These are phyloP conservation scores for Crocallis elinguaria DNA, from an alignment of 2,888 invertebrate genomes.

Conservation along the genomic window DNA sequence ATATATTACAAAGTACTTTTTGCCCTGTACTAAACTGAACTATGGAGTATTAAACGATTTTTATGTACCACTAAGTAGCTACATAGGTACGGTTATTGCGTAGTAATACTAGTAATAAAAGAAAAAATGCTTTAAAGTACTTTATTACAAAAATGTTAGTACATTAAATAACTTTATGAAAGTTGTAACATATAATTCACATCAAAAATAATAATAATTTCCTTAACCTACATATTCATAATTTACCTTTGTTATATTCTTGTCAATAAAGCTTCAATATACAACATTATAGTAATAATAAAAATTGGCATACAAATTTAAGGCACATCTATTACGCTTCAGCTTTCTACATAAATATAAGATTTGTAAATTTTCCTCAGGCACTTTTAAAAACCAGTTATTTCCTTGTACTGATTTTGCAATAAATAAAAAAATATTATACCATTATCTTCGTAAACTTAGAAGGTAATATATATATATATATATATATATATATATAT, in stretches of 20 bases:
- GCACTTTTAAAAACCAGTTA: conserved; percentile 12
- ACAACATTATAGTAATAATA: conserved; percentile 27
- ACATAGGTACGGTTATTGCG: no score
- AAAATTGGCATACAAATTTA: conserved; percentile 48
- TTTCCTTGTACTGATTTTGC: no score
- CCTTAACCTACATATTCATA: conserved; percentile 33
- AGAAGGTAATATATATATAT: no score
- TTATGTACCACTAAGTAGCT: no score
- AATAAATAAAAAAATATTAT: no score
- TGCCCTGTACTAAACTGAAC: no score
- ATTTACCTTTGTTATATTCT: conserved; percentile 38
- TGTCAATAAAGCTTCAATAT: conserved; percentile 40
- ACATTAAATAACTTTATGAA: conserved; percentile 70
- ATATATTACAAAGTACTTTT: no score
- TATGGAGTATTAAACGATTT: no score
- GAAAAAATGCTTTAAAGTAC: conserved; percentile 12
- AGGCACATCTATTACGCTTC: conserved; percentile 52
- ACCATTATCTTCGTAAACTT: no score
- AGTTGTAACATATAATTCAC: conserved; percentile 60
- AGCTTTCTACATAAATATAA: conserved; percentile 20
- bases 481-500: no score
- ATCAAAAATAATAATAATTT: conserved; percentile 59
- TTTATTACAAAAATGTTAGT: conserved; percentile 63
- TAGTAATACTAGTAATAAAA: not conserved
- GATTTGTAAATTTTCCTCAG: conserved; percentile 7